Conservation (phyloP, 2,888 invertebrate species). For the Mesochorus sp. region DNA sequence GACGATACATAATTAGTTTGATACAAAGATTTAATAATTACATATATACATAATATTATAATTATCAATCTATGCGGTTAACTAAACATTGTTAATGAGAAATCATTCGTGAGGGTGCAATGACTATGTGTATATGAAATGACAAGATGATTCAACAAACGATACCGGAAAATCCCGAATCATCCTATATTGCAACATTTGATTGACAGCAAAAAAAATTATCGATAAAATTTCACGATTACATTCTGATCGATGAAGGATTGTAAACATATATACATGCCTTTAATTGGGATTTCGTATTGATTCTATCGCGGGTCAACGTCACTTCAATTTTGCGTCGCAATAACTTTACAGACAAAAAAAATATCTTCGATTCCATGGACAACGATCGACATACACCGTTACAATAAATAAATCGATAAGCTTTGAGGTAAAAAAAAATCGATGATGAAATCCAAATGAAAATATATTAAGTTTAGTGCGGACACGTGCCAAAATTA, state of each 20-base stretch:
- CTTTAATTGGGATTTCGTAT: neutral
- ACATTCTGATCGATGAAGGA: conserved; percentile 21
- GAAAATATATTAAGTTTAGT: neutral
- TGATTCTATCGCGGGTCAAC: conserved; percentile 10
- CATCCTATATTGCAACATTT: neutral
- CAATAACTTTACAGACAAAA: neutral
- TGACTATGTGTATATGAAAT: neutral
- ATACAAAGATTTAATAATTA: too few species aligned
- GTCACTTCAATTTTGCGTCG: neutral
- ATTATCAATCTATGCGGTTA: neutral
- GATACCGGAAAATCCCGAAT: conserved; percentile 18
- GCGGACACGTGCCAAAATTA: neutral
- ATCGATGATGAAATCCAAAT: neutral
- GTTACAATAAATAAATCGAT: neutral
- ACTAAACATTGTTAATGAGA: neutral
- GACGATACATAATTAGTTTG: too few species aligned
- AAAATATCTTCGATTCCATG: neutral
- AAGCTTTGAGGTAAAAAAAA: neutral
- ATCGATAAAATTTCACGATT: conserved; percentile 33
- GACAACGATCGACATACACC: neutral
- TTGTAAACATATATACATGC: neutral
- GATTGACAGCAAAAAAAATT: conserved; percentile 7
- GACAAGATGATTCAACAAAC: neutral
- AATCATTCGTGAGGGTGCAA: conserved; percentile 3
- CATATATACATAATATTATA: neutral